Conservation (phyloP, 1,140 invertebrate species). For the Melipona quadrifasciata region DNA sequence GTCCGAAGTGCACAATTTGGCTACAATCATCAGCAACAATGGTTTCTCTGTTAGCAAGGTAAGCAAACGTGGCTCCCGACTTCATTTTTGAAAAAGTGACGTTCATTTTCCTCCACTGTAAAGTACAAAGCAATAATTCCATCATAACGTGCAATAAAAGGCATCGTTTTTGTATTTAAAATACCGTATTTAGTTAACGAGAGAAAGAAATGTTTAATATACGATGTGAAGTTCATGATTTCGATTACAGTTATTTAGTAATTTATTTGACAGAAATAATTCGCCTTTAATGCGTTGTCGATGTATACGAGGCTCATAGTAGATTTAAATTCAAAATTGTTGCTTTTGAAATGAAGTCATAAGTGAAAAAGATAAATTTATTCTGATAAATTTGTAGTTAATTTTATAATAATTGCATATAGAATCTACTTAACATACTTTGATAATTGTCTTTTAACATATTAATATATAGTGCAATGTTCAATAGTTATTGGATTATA, state of each 20-base stretch:
- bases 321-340: slow-evolving; percentile 15
- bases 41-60: slow-evolving; percentile 74
- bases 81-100: slow-evolving; percentile 25
- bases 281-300: not conserved
- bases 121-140: slow-evolving; percentile 13
- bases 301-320: not conserved
- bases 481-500: not conserved
- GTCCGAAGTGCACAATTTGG: slow-evolving; percentile 77
- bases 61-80: slow-evolving; percentile 44
- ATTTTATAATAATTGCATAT: not conserved
- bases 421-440: not conserved
- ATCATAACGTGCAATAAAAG: slow-evolving; percentile 3
- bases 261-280: not conserved
- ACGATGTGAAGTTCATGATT: not conserved
- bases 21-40: slow-evolving; percentile 77
- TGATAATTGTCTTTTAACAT: not conserved
- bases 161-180: not conserved
- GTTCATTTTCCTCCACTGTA: slow-evolving; percentile 38
- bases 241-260: not conserved
- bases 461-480: not conserved
- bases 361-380: not conserved
- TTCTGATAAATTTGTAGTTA: not conserved
- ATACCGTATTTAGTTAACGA: not conserved
- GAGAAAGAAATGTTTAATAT: not conserved
- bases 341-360: not conserved